Conservation (phyloP, 1,140 invertebrate species). For the Drosophila tristis region DNA sequence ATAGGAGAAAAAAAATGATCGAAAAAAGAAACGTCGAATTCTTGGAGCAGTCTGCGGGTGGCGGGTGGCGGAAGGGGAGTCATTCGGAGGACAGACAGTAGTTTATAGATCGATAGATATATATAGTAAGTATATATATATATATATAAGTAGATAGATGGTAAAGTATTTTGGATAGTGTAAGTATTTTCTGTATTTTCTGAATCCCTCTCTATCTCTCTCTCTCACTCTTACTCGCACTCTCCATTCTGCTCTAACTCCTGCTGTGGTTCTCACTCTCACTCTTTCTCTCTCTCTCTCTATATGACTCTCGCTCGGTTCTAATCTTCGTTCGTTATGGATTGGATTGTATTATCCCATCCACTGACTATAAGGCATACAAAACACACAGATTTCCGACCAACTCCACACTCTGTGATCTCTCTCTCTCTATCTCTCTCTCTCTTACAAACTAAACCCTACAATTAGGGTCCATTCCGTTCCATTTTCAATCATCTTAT, state of each 20-base stretch:
- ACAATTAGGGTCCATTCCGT: background rate
- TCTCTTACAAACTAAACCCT: constrained; percentile 25
- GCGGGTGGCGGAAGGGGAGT: no score
- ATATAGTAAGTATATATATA: constrained; percentile 11
- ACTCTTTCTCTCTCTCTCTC: constrained; percentile 6
- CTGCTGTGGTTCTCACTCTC: constrained; percentile 6
- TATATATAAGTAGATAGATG: constrained; percentile 7
- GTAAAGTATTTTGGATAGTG: constrained; percentile 1
- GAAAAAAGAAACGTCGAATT: no score
- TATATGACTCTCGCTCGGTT: constrained; percentile 11
- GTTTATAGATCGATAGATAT: constrained; percentile 1
- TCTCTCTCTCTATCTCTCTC: constrained; percentile 15
- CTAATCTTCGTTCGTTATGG: constrained; percentile 16
- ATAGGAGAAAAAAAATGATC: background rate
- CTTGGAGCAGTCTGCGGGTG: no score
- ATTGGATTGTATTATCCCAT: constrained; percentile 44
- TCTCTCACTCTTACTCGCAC: background rate
- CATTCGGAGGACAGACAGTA: no score
- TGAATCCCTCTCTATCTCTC: constrained; percentile 6
- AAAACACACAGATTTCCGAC: constrained; percentile 58
- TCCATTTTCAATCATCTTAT: background rate
- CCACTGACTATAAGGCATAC: constrained; percentile 71
- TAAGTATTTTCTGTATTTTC: background rate
- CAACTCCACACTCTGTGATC: constrained; percentile 7
- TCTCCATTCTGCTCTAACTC: constrained; percentile 5